A percentile compares a stretch with the other conserved stretches of the same genome.
Evolutionary conservation across 2,888 invertebrate species (phyloP).

Genomic region (Panzeria rudis): DNA sequence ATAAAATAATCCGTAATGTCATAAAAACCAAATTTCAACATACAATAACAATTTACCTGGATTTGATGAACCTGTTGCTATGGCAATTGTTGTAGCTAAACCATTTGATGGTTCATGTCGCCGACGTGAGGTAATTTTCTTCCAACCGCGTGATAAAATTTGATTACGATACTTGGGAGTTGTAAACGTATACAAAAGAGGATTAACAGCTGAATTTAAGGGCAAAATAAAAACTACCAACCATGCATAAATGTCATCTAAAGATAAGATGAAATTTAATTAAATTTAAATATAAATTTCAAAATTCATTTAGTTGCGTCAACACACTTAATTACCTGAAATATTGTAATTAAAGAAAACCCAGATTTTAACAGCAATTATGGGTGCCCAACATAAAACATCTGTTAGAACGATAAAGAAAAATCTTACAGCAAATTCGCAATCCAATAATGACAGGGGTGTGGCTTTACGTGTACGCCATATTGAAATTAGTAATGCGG

Average conservation of each 20-base stretch:
- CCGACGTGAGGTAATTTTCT: slow-evolving; percentile 82
- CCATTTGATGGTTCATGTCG: slow-evolving; percentile 81
- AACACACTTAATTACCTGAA: slow-evolving; percentile 83
- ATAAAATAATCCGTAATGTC: background rate
- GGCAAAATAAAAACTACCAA: slow-evolving; percentile 88
- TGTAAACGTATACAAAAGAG: slow-evolving; percentile 88
- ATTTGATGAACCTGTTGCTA: slow-evolving; percentile 81
- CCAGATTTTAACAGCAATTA: slow-evolving; percentile 87
- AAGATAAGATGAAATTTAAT: slow-evolving; percentile 19
- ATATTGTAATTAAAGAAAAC: slow-evolving; percentile 85
- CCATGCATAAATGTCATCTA: slow-evolving; percentile 87
- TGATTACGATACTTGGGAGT: slow-evolving; percentile 87
- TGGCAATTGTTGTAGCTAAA: slow-evolving; percentile 79
- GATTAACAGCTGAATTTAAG: slow-evolving; percentile 88
- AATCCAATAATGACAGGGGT: slow-evolving; percentile 86
- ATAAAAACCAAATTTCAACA: background rate
- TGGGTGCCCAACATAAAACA: slow-evolving; percentile 89
- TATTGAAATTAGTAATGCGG: slow-evolving; percentile 87
- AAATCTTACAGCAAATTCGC: slow-evolving; percentile 87
- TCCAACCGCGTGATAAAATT: slow-evolving; percentile 83
- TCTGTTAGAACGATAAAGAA: slow-evolving; percentile 89
- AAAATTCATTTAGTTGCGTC: background rate
- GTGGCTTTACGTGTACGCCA: slow-evolving; percentile 86
- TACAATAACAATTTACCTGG: slow-evolving; percentile 74
- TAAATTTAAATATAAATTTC: slow-evolving; percentile 14